Conservation (phyloP, 2,888 invertebrate species). For the Trypoxylon attenuatum region DNA sequence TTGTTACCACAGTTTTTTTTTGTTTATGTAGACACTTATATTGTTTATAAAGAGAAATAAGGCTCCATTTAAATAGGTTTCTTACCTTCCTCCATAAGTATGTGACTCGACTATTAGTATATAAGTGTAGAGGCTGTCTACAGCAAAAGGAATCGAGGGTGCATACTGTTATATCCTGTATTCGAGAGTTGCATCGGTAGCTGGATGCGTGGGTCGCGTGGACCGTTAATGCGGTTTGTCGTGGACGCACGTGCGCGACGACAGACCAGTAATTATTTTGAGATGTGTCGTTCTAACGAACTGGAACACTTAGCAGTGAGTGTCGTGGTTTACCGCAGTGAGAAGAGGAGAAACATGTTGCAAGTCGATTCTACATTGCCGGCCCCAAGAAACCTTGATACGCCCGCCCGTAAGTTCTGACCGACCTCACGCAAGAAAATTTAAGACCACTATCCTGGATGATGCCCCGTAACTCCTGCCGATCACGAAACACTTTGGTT, state of each 20-base stretch:
- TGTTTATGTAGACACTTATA: no score
- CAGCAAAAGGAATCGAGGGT: no score
- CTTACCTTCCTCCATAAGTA: no score
- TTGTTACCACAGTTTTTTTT: no score
- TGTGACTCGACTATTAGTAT: no score
- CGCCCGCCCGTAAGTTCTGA: constrained; percentile 5
- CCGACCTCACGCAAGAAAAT: constrained; percentile 30
- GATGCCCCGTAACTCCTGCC: constrained; percentile 4
- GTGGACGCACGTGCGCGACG: constrained; percentile 28
- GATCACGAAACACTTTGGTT: constrained; percentile 5
- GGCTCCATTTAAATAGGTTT: no score
- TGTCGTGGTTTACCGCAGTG: constrained; percentile 18
- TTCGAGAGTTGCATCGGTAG: constrained; percentile 2
- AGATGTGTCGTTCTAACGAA: constrained; percentile 44
- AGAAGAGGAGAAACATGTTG: constrained; percentile 3
- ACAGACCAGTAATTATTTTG: constrained; percentile 54
- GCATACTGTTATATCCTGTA: constrained; percentile 35
- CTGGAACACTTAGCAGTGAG: constrained; percentile 26
- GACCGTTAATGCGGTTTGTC: constrained; percentile 46
- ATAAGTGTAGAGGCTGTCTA: no score
- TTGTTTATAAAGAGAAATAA: no score
- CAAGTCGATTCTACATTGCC: constrained; percentile 13
- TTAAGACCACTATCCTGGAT: constrained; percentile 11
- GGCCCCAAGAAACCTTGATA: constrained; percentile 1
- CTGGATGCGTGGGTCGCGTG: constrained; percentile 19